A percentile compares a stretch with the other conserved stretches of the same genome.
These are phyloP conservation scores for Yponomeuta malinellus DNA, from an alignment of 2,888 invertebrate genomes.

Conservation along the genomic window DNA sequence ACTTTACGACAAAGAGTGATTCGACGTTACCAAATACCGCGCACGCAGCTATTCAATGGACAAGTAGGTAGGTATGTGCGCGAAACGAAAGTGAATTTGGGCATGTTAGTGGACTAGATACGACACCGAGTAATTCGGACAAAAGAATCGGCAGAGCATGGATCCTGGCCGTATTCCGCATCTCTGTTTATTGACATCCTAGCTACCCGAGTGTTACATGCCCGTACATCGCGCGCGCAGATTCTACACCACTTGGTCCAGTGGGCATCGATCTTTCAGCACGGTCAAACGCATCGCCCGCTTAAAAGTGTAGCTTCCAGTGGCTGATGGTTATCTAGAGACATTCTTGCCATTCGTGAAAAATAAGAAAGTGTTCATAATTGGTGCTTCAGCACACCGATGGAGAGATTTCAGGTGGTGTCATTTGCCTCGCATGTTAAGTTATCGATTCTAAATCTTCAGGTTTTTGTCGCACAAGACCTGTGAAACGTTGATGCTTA, in stretches of 20 bases:
- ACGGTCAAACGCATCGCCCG: slow-evolving; percentile 12
- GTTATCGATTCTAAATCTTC: slow-evolving; percentile 19
- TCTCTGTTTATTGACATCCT: slow-evolving; percentile 7
- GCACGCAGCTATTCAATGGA: background rate
- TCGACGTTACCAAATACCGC: background rate
- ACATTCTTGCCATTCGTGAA: slow-evolving; percentile 32
- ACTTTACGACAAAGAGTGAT: background rate
- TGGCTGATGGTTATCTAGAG: slow-evolving; percentile 32
- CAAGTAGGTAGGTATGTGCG: background rate
- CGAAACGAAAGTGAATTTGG: slow-evolving; percentile 59
- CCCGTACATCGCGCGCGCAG: background rate
- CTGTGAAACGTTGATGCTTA: too few species aligned
- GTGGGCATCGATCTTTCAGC: slow-evolving; percentile 2
- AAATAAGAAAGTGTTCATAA: slow-evolving; percentile 47
- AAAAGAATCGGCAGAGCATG: slow-evolving; percentile 62
- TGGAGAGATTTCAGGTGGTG: slow-evolving; percentile 60
- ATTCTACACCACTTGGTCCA: background rate
- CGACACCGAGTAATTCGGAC: slow-evolving; percentile 26
- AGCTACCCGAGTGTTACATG: background rate
- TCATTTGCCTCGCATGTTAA: slow-evolving; percentile 18
- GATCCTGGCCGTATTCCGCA: slow-evolving; percentile 36
- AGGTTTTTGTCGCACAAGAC: slow-evolving; percentile 16
- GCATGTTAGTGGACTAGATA: slow-evolving; percentile 24
- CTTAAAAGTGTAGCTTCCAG: background rate
- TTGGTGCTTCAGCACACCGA: slow-evolving; percentile 32